A percentile compares a stretch with the other conserved stretches of the same genome.
Conservation (phyloP, 1,140 invertebrate genomes). For the Neodiprion fabricii region DNA sequence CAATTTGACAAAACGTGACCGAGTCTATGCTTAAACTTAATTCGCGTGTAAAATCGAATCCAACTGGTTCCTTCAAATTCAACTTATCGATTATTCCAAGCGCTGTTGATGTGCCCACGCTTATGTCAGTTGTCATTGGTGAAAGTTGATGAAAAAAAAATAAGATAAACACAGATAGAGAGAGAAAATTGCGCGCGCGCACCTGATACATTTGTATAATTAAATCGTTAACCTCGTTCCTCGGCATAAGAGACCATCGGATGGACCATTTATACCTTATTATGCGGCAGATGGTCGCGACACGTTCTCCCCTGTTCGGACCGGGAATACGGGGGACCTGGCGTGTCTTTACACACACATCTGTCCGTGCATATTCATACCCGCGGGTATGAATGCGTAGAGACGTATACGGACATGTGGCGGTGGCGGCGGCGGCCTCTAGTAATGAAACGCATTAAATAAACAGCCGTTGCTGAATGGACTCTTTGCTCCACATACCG, state of each 20-base stretch:
- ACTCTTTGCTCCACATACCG: neutral
- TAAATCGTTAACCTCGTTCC: neutral
- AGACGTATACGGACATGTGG: too few relatives aligned
- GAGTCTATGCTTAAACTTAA: too few relatives aligned
- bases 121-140: too few relatives aligned
- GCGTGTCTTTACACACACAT: neutral
- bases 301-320: neutral
- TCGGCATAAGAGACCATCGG: neutral
- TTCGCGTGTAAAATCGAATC: too few relatives aligned
- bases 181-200: neutral
- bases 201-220: neutral
- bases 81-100: too few relatives aligned
- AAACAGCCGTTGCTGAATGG: slow-evolving; percentile 4
- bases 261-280: slow-evolving; percentile 2
- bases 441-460: slow-evolving; percentile 4
- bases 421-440: neutral
- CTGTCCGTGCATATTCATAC: neutral
- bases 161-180: too few relatives aligned
- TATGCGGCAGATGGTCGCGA: slow-evolving; percentile 1
- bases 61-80: too few relatives aligned
- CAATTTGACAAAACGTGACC: too few relatives aligned
- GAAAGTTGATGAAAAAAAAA: too few relatives aligned
- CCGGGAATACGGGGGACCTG: neutral
- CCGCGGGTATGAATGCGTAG: too few relatives aligned
- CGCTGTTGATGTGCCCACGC: too few relatives aligned